Evolutionary conservation across 2,113 vertebrate genomes (phyloP), one percentile per base, ranked within the genome.

Genomic region (Heteronetta atricapilla): DNA sequence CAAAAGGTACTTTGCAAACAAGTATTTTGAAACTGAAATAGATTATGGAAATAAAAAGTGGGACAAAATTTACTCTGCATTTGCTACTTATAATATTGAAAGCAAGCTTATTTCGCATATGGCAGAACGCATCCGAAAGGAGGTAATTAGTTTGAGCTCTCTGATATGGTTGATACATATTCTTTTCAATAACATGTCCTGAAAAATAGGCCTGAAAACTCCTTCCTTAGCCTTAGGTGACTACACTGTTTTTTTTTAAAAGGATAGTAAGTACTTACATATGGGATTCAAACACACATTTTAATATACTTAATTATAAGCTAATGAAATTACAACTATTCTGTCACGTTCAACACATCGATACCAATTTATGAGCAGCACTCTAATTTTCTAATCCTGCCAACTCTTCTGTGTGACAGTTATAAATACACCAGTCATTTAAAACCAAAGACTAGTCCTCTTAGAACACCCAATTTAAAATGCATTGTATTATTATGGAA

Each of bases 381-480:
- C 22, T 87, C 48, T 75, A 31, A n/a, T 64, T 93, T 66, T 73
- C 40, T 70, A 20, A 38, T 83, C 38, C 79, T 79, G 55, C 52
- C 55, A 86, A 52, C 44, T 84, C 67, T 93, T 81, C 46, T 70
- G 11, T 66, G 31, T 63, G 66, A 95, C 60, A 93, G 34, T 84
- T 84, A 90, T 17, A 93, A 92, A 94, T 25, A n/a, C 40, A 93
- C 26, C n/a, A 81, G 56, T 89, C 19, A 88, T 40, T 63, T 62
- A 80, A 79, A 89, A 88, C 14, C 53, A 81, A 86, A 36, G 4
- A 68, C 21, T 17, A 93, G 58, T 59, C 38, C n/a, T 81, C 86
- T n/a, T 79, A 83, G 93, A 93, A 62, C 8, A 92, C 13, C 10
- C 28, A 86, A 84, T 93, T 94, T 67, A 93, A 96, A 90, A 78